phyloP scores from a whole-genome alignment of 2,113 vertebrate species.

The Promerops cafer region DNA sequence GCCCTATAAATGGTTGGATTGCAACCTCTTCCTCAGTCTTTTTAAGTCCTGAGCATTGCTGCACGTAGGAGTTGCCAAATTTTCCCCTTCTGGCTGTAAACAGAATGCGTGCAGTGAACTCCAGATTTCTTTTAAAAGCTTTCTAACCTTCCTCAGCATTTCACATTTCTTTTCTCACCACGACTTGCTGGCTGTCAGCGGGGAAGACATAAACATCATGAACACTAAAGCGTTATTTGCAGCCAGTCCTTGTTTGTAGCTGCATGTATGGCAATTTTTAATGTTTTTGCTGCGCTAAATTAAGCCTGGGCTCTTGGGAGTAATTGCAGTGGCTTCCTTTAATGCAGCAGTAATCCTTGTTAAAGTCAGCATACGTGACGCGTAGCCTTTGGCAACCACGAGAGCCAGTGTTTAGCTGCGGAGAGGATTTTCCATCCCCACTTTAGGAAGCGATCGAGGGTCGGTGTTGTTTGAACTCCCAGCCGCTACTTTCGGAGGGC shows the following conservation, averaged over 20 bases:
- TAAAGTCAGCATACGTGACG: background rate
- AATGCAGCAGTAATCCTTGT: background rate
- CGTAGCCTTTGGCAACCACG: background rate
- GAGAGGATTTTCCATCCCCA: background rate
- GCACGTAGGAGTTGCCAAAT: background rate
- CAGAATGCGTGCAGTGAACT: fast-evolving
- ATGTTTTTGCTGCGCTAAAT: background rate
- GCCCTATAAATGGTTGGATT: background rate
- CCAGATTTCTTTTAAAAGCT: background rate
- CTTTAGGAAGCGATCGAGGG: background rate
- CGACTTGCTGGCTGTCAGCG: background rate
- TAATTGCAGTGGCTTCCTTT: background rate
- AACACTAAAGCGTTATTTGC: fast-evolving
- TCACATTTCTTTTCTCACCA: background rate
- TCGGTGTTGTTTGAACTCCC: background rate
- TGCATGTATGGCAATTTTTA: background rate
- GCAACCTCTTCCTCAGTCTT: background rate
- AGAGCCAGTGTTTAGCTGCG: background rate
- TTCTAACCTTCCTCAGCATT: background rate
- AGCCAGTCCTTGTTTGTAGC: background rate
- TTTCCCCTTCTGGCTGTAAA: background rate
- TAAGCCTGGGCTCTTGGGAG: background rate
- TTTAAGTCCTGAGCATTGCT: background rate
- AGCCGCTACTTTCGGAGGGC: too few species aligned
- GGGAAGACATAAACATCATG: fast-evolving